These are phyloP conservation scores for Drosophila lutescens DNA, from an alignment of 2,888 invertebrate species.

Conservation along the genomic window DNA sequence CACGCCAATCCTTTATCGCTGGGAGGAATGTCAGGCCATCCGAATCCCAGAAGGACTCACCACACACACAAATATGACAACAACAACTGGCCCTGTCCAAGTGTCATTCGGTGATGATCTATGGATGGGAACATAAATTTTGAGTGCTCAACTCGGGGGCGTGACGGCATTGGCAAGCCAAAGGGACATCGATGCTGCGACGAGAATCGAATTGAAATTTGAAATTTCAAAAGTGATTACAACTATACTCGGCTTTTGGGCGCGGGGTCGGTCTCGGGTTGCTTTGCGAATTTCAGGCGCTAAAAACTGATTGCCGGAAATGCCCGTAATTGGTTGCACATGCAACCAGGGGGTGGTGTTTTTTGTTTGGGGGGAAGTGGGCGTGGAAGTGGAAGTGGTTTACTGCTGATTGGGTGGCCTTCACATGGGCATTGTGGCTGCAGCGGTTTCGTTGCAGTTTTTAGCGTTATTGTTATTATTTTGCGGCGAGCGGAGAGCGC, in stretches of 20 bases:
- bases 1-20: slow-evolving; percentile 10
- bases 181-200: slow-evolving; percentile 37
- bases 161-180: slow-evolving; percentile 2
- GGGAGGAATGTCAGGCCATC: not conserved
- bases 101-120: slow-evolving; percentile 69
- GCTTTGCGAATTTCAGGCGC: slow-evolving; percentile 36
- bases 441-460: slow-evolving; percentile 62
- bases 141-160: slow-evolving; percentile 51
- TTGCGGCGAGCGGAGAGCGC: slow-evolving; percentile 51
- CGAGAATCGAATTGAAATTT: slow-evolving; percentile 62
- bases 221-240: slow-evolving; percentile 67
- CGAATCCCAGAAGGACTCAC: slow-evolving; percentile 4
- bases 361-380: slow-evolving; percentile 11
- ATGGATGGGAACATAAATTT: slow-evolving; percentile 67
- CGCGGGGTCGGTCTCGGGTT: not conserved
- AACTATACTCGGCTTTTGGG: slow-evolving; percentile 41
- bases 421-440: slow-evolving; percentile 72
- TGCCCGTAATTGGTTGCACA: slow-evolving; percentile 66
- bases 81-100: slow-evolving; percentile 36
- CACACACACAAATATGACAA: slow-evolving; percentile 12
- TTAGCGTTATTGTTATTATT: slow-evolving; percentile 77
- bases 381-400: slow-evolving; percentile 20
- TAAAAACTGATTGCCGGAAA: slow-evolving; percentile 77
- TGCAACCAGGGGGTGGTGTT: slow-evolving; percentile 31
- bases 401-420: slow-evolving; percentile 27